Percentiles rank a stretch among this genome's conserved stretches.
Evolutionary conservation across 2,888 invertebrate species (phyloP).

Genomic region (Acanthosepion pharaonis): DNA sequence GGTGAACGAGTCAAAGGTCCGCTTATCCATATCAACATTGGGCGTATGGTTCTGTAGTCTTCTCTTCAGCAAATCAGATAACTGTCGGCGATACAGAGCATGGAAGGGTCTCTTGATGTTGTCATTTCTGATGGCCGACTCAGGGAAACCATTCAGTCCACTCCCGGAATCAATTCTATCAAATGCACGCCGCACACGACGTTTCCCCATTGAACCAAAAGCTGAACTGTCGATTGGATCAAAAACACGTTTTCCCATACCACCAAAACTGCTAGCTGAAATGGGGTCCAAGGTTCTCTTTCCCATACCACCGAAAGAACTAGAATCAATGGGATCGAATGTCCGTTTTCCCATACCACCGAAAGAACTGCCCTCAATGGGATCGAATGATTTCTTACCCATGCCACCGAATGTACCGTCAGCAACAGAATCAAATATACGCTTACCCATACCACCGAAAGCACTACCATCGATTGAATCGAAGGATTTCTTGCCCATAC

Average conservation of each 20-base stretch:
- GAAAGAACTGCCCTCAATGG: background rate
- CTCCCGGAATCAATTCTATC: background rate
- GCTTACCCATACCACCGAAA: background rate
- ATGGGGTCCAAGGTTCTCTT: background rate
- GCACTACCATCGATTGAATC: background rate
- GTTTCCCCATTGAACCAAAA: background rate
- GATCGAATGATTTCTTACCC: background rate
- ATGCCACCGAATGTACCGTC: background rate
- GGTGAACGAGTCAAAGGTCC: background rate
- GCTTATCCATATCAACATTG: background rate
- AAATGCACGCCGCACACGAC: background rate
- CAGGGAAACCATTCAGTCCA: background rate
- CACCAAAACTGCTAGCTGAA: background rate
- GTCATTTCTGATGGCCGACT: background rate
- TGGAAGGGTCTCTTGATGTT: background rate
- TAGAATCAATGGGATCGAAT: background rate
- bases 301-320: background rate
- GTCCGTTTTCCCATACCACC: slow-evolving; percentile 9
- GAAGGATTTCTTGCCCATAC: background rate
- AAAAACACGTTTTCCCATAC: background rate
- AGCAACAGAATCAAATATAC: background rate
- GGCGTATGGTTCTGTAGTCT: background rate
- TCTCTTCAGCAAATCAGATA: background rate
- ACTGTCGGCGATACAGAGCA: background rate
- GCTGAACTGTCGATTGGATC: background rate